These are phyloP conservation scores for Spatula clypeata DNA, from an alignment of 2,797 vertebrate species.

Conservation along the genomic window DNA sequence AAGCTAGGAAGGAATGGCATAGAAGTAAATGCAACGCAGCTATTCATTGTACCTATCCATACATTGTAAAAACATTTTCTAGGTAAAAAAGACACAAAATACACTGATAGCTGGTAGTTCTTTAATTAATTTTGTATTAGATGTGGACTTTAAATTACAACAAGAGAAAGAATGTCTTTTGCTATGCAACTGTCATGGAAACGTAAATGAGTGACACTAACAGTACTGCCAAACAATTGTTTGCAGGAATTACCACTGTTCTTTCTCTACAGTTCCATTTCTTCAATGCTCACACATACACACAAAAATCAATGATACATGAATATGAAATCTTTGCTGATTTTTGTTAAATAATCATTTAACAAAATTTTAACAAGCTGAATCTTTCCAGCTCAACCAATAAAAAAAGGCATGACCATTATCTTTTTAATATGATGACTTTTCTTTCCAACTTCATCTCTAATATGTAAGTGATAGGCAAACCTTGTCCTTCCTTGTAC, in stretches of 20 bases:
- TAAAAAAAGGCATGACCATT: not conserved
- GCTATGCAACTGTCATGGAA: not conserved
- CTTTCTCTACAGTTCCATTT: not conserved
- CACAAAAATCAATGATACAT: not conserved
- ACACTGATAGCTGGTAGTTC: not conserved
- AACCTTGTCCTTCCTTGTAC: not conserved
- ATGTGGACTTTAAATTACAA: not conserved
- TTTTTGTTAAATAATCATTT: not conserved
- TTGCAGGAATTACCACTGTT: not conserved
- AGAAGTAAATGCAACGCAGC: slow-evolving; percentile 26
- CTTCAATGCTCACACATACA: not conserved
- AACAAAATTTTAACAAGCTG: not conserved
- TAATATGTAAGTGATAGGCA: not conserved
- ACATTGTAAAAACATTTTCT: not conserved
- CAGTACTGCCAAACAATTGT: not conserved
- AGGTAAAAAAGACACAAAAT: not conserved
- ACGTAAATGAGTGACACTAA: not conserved
- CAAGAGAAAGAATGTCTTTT: not conserved
- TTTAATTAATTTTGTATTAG: not conserved
- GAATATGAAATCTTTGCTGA: not conserved
- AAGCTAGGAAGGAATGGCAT: slow-evolving; percentile 86
- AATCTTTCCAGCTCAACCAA: not conserved
- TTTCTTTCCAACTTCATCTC: not conserved
- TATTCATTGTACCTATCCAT: not conserved
- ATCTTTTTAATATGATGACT: not conserved